Base-by-base conservation (phyloP, 2,888 invertebrate genomes). In the Toxonevra muliebris region DNA sequence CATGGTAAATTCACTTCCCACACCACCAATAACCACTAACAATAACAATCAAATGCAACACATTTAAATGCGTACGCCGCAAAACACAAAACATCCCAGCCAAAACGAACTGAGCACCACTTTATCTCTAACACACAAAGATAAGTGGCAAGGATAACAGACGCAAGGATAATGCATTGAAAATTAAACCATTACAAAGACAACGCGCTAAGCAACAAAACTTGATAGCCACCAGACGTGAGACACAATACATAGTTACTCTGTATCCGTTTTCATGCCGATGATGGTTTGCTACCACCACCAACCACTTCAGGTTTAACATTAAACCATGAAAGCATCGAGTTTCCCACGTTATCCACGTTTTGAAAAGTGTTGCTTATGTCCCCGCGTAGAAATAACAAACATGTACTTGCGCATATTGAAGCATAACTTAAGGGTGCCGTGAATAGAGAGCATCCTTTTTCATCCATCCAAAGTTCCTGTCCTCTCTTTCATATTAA, bases 181-280 rank as follows among this genome's bases (percentile, higher is more conserved):
- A 78, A 80, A 81, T 80, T 78, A 79, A 75, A 79, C 78, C 76
- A 74, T 73, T 76, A 75, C 68, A 61, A 52, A 20, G 17, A 53
- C 19, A 11, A 53, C 54, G 15, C 58, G 66, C 20, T 12, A 53
- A 10, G 42, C 55, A 62, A 61, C 67, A 69, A 61, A 73, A 78
- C 79, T 78, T 79, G 78, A 79, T 79, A 77, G 79, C 78, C 75
- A 78, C 62, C 79, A 78, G 79, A 79, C 78, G 76, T 30, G 30
- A 30, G 30, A 30, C 30, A 30, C 30, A 30, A 30, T n/a, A n/a
- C n/a, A n/a, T 71, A 54, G 77, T 13, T 15, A 55, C 40, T 42
- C 13, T 53, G 17, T n/a, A 41, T 13, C n/a, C 41, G 11, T 1
- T 57, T 30, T 40, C 40, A 30, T 20, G 15, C n/a, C n/a, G 43